Base-by-base conservation (phyloP, 2,888 invertebrate genomes). In the Amphipyra tragopoginis region DNA sequence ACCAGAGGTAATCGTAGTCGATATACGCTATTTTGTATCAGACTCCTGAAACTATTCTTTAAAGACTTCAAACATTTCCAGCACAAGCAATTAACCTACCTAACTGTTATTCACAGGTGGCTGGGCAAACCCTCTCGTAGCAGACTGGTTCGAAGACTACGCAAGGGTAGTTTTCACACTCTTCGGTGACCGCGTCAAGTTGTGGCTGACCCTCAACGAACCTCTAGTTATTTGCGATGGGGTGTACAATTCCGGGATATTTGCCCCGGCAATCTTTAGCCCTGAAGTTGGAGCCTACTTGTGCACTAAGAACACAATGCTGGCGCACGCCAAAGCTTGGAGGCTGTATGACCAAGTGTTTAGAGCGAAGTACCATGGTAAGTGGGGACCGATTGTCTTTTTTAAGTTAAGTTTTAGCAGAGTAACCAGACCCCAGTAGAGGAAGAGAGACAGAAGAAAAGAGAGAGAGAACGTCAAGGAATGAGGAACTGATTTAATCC, bases 161-260 rank as follows among this genome's bases (percentile, higher is more conserved):
- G 96, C 96, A 0, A 91, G 93, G 14, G 77, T 96, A 0, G 87
- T 95, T 2, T 95, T 93, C 80, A 88, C 91, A 1, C 90, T 96
- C 64, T 96, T 92, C 75, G 96, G 95, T 0, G 95, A 96, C 77
- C 94, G 96, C 33, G 96, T 97, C 3, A 95, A 94, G 84, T 87
- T 92, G 40, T 97, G 97, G 97, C 94, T 96, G 0, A 97, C 97
- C 0, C 94, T 97, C 58, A 97, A 97, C 83, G 97, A 97, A 79
- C 97, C 97, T 0, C 84, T 86, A 38, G 73, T 90, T 2, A 77
- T 93, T 5, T 95, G 95, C 66, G 88, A 90, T 14, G 59, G 76
- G 0, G 86, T 87, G 0, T 95, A 95, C 72, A 92, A 89, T 14
- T 85, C 87, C 0, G 92, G 90, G 75, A 26, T 44, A 40, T 0